Conservation (phyloP, 2,888 invertebrate genomes). For the Koerneria pararmatus region DNA sequence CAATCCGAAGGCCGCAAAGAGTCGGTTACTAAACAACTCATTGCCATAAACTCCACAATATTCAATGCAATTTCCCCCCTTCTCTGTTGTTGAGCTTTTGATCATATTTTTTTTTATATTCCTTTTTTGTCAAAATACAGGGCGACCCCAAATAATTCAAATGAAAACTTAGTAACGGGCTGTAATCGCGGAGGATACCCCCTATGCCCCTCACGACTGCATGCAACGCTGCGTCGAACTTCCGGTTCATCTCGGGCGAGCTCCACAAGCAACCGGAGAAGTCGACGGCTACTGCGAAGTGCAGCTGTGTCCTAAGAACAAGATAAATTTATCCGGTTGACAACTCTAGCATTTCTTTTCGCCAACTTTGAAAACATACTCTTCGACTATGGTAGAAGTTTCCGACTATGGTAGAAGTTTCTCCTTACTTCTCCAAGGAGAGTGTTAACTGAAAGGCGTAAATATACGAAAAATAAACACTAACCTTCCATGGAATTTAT, state of each 20-base stretch:
- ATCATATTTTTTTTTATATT: neutral
- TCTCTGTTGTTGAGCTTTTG: neutral
- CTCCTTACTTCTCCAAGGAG: too few relatives aligned
- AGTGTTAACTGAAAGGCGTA: too few relatives aligned
- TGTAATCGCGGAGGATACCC: constrained; percentile 49
- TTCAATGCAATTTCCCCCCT: too few relatives aligned
- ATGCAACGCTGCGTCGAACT: constrained; percentile 44
- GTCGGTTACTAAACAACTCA: constrained; percentile 41
- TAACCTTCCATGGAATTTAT: too few relatives aligned
- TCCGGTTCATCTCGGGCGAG: constrained; percentile 23
- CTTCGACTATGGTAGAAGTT: neutral
- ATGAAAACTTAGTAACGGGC: constrained; percentile 30
- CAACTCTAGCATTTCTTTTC: too few relatives aligned
- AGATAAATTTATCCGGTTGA: too few relatives aligned
- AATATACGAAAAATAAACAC: too few relatives aligned
- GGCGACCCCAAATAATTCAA: neutral
- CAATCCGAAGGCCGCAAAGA: constrained; percentile 54
- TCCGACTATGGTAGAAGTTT: neutral
- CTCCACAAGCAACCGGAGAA: constrained; percentile 25
- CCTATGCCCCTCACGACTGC: constrained; percentile 51
- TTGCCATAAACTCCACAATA: too few relatives aligned
- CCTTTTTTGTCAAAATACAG: neutral
- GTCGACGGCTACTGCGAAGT: constrained; percentile 42
- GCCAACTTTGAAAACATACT: too few relatives aligned
- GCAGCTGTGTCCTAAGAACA: constrained; percentile 39